Evolutionary conservation across 2,888 invertebrate genomes (phyloP), one percentile per base, ranked within the genome.

Genomic region (Trichogramma evanescens): DNA sequence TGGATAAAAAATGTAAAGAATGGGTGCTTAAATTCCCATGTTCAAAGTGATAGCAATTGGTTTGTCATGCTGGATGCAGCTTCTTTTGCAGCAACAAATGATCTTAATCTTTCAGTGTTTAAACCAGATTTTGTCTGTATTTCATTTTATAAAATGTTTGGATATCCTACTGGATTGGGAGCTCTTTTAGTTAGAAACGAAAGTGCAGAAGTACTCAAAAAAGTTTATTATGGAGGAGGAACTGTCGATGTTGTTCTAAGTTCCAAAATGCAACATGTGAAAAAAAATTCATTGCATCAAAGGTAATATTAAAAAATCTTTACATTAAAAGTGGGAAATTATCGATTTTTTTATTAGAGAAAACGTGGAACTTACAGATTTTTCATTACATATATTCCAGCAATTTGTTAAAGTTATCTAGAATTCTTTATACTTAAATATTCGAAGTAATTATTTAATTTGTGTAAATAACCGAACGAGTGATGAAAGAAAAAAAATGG

Each of bases 81-180:
- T 0, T 82, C 88, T 43, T 91, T 82, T 80, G 89, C 87, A 1
- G 83, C 90, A 5, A 91, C 93, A 10, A 91, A 85, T 74, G 81
- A 80, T 57, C 79, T 98, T 56, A 87, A 97, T 81, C 81, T 98
- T 59, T 81, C 83, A 0, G 69, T 72, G 54, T 80, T 81, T 61
- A 84, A 87, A 65, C 93, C 97, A 4, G 95, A 98, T 79, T 98
- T 95, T 81, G 86, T 96, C 0, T 85, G 87, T 59, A 61, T 98
- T 13, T 97, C 97, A 1, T 98, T 98, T 81, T 98, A 98, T 80
- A 98, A 97, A 82, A 90, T 98, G 71, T 97, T 98, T 81, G 91
- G 91, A 26, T 96, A 90, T 77, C 98, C 98, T 1, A 96, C 96
- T 55, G 98, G 98, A 4, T 80, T 97, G 13, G 98, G 97, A 42